Conservation (phyloP, 2,797 vertebrate genomes). For the Taeniopygia guttata region DNA sequence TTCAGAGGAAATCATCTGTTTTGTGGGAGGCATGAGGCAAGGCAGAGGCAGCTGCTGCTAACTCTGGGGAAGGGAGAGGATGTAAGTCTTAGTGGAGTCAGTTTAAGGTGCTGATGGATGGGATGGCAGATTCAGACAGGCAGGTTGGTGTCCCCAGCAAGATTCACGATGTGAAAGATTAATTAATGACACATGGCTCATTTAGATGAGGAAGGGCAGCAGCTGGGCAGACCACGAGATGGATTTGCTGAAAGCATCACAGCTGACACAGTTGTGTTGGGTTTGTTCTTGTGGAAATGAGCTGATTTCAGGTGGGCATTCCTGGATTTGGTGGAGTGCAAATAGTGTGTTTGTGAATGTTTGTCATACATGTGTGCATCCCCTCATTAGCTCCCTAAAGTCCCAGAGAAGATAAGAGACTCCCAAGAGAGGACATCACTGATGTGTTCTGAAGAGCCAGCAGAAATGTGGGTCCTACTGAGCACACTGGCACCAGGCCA, state of each 20-base stretch:
- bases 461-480: background rate
- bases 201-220: background rate
- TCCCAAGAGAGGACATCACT: background rate
- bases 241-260: background rate
- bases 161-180: background rate
- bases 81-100: background rate
- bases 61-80: background rate
- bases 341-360: background rate
- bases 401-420: background rate
- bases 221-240: background rate
- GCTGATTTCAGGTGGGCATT: background rate
- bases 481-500: rapidly evolving
- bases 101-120: conserved; percentile 13
- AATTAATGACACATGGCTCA: background rate
- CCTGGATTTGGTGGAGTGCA: background rate
- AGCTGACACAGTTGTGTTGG: background rate
- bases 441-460: background rate
- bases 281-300: background rate
- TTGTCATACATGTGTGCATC: rapidly evolving
- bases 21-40: background rate
- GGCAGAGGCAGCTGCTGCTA: background rate
- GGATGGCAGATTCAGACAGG: background rate
- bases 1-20: background rate
- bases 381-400: background rate
- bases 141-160: background rate